phyloP scores from a whole-genome alignment of 2,113 vertebrate genomes.

The Montifringilla adamsi region DNA sequence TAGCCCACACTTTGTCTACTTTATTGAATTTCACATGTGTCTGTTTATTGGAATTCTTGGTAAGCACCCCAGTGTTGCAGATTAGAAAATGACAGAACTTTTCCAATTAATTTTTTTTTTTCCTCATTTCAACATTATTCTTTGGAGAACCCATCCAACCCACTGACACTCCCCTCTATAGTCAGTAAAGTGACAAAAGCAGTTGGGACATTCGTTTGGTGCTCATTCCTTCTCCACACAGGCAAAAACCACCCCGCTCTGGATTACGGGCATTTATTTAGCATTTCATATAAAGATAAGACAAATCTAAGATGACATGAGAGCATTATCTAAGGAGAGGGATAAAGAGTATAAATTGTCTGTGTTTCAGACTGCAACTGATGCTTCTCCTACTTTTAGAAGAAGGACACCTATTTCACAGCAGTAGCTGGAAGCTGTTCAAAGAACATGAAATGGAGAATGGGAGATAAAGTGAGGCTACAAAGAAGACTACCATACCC shows the following conservation, averaged over 20 bases:
- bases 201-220: background rate
- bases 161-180: background rate
- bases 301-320: background rate
- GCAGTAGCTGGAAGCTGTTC: background rate
- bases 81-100: background rate
- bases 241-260: background rate
- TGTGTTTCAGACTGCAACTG: background rate
- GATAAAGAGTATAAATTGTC: background rate
- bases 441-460: background rate
- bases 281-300: background rate
- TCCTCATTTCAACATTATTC: background rate
- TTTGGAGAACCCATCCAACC: background rate
- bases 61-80: background rate
- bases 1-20: background rate
- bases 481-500: background rate
- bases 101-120: background rate
- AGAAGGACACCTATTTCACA: background rate
- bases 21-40: constrained; percentile 1
- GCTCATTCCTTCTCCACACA: background rate
- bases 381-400: background rate
- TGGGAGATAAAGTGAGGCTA: background rate
- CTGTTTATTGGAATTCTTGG: background rate
- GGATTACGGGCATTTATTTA: background rate
- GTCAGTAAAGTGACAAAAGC: background rate
- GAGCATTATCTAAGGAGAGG: background rate